Evolutionary conservation across 2,113 vertebrate genomes (phyloP), one percentile per base, ranked within the genome.

Genomic region (Hippocampus zosterae): DNA sequence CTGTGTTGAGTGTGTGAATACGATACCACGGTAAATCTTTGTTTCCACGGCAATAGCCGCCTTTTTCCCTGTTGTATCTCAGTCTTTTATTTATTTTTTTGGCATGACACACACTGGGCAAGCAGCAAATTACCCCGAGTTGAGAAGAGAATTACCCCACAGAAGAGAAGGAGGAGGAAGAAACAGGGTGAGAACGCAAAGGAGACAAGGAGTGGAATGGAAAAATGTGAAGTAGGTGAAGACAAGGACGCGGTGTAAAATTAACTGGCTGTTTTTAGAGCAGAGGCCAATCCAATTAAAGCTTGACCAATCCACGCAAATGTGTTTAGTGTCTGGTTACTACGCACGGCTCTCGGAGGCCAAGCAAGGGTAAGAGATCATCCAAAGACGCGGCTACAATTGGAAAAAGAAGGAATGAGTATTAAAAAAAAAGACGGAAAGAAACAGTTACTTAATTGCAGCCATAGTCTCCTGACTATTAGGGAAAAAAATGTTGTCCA

Each of bases 61-160:
- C 69, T 61, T 57, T 70, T 57, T 83, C 67, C 63, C 61, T 80
- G 59, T 74, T 80, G 78, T 70, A 72, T 76, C 70, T 81, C 80
- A 71, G 76, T 87, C 71, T 69, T 37, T 37, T 37, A 67, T 79
- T 89, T 90, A 6, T 6, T 37, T 37, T 91, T 91, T 82, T 91
- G 90, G 81, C 81, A 81, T 83, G 88, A 90, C 88, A 90, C 86
- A 91, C 90, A 81, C 87, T 88, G 84, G 88, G 88, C 86, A 91
- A 90, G 88, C 88, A 91, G 91, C 89, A 92, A 92, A 92, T 91
- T 88, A 89, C 83, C 86, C 82, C 59, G 71, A 79, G 78, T 76
- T 63, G 85, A 85, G 72, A 85, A 82, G 87, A 81, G 83, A 89
- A 88, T n/a, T n/a, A n/a, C n/a, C 72, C 80, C 80, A 81, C 27